phyloP scores from a whole-genome alignment of 1,140 invertebrate species.

The Anoplolepis gracilipes region DNA sequence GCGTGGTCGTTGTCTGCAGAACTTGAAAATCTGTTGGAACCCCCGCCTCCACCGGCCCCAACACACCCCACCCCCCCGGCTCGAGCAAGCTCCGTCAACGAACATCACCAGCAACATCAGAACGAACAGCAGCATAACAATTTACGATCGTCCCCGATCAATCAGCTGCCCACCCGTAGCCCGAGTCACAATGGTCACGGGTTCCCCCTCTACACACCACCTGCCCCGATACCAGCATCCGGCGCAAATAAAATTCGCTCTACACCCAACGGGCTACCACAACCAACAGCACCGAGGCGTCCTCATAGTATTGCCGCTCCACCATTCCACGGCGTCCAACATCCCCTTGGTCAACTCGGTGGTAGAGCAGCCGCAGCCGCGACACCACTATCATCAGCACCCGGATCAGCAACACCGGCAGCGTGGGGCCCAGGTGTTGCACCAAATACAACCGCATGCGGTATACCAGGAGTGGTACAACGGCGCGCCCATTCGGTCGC shows the following conservation, averaged over 20 bases:
- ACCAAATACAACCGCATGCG: slow-evolving; percentile 61
- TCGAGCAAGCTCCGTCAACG: slow-evolving; percentile 59
- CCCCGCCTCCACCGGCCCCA: slow-evolving; percentile 82
- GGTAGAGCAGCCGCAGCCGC: slow-evolving; percentile 69
- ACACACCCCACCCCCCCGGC: slow-evolving; percentile 70
- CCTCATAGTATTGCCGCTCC: slow-evolving; percentile 85
- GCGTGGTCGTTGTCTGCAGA: slow-evolving; percentile 79
- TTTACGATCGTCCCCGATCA: slow-evolving; percentile 75
- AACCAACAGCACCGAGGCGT: slow-evolving; percentile 84
- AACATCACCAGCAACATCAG: slow-evolving; percentile 67
- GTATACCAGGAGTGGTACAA: slow-evolving; percentile 74
- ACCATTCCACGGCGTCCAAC: slow-evolving; percentile 78
- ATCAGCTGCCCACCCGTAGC: slow-evolving; percentile 78
- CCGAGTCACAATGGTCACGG: slow-evolving; percentile 85
- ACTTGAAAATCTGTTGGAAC: slow-evolving; percentile 81
- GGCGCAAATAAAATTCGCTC: slow-evolving; percentile 84
- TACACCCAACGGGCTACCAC: slow-evolving; percentile 84
- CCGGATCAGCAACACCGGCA: slow-evolving; percentile 63
- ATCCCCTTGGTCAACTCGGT: slow-evolving; percentile 76
- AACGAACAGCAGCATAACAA: slow-evolving; percentile 72
- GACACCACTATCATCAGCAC: slow-evolving; percentile 64
- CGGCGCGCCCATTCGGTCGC: slow-evolving; percentile 81
- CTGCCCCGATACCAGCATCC: slow-evolving; percentile 85
- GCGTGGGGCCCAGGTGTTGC: slow-evolving; percentile 53
- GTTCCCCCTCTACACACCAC: slow-evolving; percentile 87